A percentile compares a stretch with the other conserved stretches of the same genome.
Conservation (phyloP, 1,140 invertebrate species). For the Helicoverpa armigera region DNA sequence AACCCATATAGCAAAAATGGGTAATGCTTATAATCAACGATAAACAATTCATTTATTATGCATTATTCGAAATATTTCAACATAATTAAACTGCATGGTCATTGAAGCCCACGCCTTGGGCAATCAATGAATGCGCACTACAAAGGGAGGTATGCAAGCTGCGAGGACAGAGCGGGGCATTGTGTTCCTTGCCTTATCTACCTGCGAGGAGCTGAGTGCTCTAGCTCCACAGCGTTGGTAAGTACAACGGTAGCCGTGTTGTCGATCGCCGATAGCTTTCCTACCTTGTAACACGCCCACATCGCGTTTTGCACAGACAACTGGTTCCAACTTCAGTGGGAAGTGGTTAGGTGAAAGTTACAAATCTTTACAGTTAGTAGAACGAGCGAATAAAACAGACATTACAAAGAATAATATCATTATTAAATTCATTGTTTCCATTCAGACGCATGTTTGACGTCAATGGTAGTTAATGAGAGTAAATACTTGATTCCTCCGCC, state of each 20-base stretch:
- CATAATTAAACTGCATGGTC: no score
- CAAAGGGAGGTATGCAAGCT: constrained; percentile 2
- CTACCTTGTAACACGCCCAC: constrained; percentile 20
- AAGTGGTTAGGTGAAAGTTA: constrained; percentile 38
- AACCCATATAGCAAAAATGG: no score
- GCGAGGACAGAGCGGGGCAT: constrained; percentile 7
- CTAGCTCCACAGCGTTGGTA: background rate
- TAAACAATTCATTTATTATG: no score
- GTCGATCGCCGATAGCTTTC: constrained; percentile 9
- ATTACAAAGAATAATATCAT: background rate
- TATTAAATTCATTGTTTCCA: constrained; percentile 12
- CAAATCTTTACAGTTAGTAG: constrained; percentile 23
- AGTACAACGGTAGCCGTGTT: constrained; percentile 30
- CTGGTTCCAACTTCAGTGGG: constrained; percentile 39
- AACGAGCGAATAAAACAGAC: constrained; percentile 30
- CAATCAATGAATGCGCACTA: constrained; percentile 7
- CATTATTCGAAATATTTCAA: no score
- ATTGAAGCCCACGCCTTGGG: background rate
- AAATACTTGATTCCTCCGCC: background rate
- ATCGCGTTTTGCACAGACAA: constrained; percentile 27
- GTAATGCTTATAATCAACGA: no score
- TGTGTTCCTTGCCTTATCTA: constrained; percentile 7
- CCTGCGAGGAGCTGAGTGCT: constrained; percentile 7
- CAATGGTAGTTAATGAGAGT: constrained; percentile 15
- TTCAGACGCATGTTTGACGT: constrained; percentile 27